A percentile compares a stretch with the other conserved stretches of the same genome.
phyloP scores from a whole-genome alignment of 1,140 invertebrate genomes.

The Arctopsyche grandis region DNA sequence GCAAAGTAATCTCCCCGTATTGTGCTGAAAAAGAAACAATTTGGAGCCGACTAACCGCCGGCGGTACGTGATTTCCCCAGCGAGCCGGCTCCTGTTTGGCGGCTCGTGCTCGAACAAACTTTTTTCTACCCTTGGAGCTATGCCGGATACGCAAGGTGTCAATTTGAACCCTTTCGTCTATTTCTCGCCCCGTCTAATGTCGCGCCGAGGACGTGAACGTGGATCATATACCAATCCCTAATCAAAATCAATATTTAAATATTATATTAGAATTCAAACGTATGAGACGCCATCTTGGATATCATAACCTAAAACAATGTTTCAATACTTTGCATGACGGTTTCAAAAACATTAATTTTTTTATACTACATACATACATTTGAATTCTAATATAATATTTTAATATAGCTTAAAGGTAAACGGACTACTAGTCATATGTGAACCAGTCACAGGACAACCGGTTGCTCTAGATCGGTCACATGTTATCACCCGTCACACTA shows the following conservation, averaged over 20 bases:
- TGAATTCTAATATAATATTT: no score
- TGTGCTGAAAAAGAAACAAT: constrained; percentile 48
- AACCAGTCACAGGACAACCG: no score
- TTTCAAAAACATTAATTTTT: no score
- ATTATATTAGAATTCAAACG: neutral
- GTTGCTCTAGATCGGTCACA: no score
- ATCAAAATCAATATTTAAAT: neutral
- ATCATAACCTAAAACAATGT: neutral
- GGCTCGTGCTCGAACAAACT: constrained; percentile 23
- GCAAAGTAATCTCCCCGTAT: constrained; percentile 41
- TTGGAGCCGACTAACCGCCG: constrained; percentile 42
- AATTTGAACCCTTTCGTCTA: constrained; percentile 30
- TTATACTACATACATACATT: no score
- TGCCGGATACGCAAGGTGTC: constrained; percentile 29
- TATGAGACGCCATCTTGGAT: neutral
- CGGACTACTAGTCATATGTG: no score
- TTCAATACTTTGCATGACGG: no score
- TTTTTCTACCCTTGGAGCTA: neutral
- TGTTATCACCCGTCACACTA: no score
- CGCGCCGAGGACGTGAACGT: neutral
- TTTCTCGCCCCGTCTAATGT: neutral
- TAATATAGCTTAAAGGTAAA: no score
- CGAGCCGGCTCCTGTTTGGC: constrained; percentile 23
- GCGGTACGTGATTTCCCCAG: constrained; percentile 47
- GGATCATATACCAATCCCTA: neutral